phyloP scores from a whole-genome alignment of 1,140 invertebrate species.

The Drosophila teissieri region DNA sequence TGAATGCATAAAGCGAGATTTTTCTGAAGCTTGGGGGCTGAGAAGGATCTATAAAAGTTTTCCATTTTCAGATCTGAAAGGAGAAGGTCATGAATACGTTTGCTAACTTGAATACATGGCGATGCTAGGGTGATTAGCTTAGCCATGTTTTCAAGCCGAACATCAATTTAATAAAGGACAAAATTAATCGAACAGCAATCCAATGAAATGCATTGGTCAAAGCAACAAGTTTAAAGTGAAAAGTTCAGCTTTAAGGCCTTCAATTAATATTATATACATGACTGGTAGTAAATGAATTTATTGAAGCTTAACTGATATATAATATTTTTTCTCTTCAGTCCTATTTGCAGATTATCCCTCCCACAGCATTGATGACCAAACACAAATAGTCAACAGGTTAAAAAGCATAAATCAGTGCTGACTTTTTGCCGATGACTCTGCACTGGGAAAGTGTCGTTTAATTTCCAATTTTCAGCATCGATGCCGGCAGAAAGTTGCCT shows the following conservation, averaged over 20 bases:
- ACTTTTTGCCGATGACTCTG: conserved; percentile 15
- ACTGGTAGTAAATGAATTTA: too few species aligned
- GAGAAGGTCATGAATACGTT: conserved; percentile 10
- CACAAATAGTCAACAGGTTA: conserved; percentile 37
- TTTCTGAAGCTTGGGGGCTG: conserved; percentile 11
- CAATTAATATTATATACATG: too few species aligned
- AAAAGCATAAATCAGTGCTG: conserved; percentile 39
- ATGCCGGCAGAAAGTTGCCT: conserved; percentile 25
- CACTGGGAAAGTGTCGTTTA: conserved; percentile 27
- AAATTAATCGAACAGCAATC: too few species aligned
- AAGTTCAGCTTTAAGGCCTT: too few species aligned
- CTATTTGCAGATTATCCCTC: neutral
- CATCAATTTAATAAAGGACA: too few species aligned
- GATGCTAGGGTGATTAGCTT: neutral
- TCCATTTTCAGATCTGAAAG: conserved; percentile 1
- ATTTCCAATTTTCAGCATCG: conserved; percentile 50
- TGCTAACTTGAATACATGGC: conserved; percentile 2
- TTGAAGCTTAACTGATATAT: too few species aligned
- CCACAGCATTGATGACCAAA: conserved; percentile 2
- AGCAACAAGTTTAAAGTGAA: too few species aligned
- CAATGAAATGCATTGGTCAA: too few species aligned
- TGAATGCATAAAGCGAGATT: conserved; percentile 43
- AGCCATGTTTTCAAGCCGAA: neutral
- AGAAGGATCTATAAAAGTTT: conserved; percentile 25
- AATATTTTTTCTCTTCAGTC: neutral